These are phyloP conservation scores for Drosophila antonietae DNA, from an alignment of 2,888 invertebrate genomes.

Conservation along the genomic window DNA sequence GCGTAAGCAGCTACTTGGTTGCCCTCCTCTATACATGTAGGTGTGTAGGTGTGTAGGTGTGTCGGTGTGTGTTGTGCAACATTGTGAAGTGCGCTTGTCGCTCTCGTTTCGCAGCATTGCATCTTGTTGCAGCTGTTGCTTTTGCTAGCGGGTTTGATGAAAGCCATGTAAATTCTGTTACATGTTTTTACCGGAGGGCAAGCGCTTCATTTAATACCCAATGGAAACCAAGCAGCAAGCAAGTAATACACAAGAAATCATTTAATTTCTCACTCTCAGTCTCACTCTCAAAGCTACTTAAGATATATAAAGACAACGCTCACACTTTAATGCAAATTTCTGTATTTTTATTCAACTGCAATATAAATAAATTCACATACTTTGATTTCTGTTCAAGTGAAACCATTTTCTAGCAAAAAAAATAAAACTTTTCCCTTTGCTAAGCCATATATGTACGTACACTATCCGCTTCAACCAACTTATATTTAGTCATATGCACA, in stretches of 20 bases:
- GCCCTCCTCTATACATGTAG: constrained; percentile 13
- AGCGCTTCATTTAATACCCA: constrained; percentile 25
- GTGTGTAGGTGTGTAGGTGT: constrained; percentile 11
- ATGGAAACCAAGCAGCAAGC: constrained; percentile 13
- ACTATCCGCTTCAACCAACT: not conserved
- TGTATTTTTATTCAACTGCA: no score
- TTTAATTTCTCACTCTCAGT: not conserved
- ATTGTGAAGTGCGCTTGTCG: constrained; percentile 59
- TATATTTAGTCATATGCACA: constrained; percentile 1
- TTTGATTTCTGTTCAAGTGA: not conserved
- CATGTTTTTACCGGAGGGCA: constrained; percentile 19
- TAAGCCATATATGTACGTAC: not conserved
- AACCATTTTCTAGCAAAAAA: not conserved
- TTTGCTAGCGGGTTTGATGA: constrained; percentile 44
- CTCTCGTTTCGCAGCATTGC: constrained; percentile 40
- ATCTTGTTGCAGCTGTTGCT: constrained; percentile 23
- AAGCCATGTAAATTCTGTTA: constrained; percentile 53
- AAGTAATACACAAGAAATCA: constrained; percentile 1
- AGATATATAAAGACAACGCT: not conserved
- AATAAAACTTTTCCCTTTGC: not conserved
- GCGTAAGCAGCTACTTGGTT: constrained; percentile 58
- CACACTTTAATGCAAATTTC: not conserved
- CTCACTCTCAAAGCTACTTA: not conserved
- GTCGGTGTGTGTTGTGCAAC: constrained; percentile 54
- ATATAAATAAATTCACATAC: no score